Evolutionary conservation across 2,113 vertebrate species (phyloP).

Genomic region (Pardalotus punctatus): DNA sequence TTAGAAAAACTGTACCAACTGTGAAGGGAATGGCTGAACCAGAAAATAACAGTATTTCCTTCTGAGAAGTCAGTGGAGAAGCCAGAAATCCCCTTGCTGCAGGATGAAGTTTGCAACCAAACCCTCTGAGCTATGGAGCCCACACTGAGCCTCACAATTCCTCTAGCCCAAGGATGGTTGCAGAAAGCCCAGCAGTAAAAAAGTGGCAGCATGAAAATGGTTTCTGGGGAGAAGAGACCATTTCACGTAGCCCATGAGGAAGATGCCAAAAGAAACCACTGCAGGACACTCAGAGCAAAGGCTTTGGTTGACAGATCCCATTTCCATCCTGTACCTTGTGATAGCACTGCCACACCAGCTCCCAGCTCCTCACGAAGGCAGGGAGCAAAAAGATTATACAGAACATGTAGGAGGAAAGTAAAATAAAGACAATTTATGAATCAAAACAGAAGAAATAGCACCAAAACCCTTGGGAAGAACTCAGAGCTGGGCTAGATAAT

Average conservation of each 20-base stretch:
- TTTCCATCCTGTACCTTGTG: neutral
- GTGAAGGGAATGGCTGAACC: neutral
- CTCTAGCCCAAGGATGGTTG: neutral
- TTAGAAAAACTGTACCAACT: neutral
- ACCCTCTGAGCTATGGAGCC: neutral
- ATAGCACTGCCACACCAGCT: neutral
- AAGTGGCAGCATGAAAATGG: neutral
- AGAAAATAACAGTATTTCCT: neutral
- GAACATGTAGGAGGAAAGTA: neutral
- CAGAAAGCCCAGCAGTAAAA: neutral
- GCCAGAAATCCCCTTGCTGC: neutral
- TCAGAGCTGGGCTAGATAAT: constrained; percentile 3
- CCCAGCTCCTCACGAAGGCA: neutral
- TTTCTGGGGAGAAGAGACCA: neutral
- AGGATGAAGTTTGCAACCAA: neutral
- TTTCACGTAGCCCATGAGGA: neutral
- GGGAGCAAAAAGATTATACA: neutral
- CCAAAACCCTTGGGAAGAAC: neutral
- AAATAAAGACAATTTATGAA: constrained; percentile 22
- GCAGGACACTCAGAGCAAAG: neutral
- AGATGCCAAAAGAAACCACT: neutral
- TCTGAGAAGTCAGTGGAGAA: neutral
- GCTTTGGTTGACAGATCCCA: neutral
- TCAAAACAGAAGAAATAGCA: constrained; percentile 24
- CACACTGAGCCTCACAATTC: neutral